Percentiles rank a stretch among this genome's conserved stretches.
These are phyloP conservation scores for Nowickia ferox DNA, from an alignment of 2,888 invertebrate genomes.

Conservation along the genomic window DNA sequence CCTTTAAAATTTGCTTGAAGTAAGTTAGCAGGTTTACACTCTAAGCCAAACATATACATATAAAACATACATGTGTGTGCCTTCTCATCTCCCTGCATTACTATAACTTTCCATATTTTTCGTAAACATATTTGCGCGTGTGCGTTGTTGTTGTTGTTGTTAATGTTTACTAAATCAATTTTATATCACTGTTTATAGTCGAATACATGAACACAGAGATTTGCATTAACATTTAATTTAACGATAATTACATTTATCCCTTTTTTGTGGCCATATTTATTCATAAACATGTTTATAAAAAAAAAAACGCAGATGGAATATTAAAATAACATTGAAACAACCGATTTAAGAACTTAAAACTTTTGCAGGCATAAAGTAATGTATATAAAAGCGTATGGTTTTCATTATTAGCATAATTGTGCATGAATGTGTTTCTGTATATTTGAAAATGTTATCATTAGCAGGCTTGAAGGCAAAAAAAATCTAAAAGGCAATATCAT, in stretches of 20 bases:
- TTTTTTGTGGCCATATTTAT: constrained; percentile 42
- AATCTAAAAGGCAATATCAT: background rate
- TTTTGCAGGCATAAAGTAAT: background rate
- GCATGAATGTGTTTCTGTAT: background rate
- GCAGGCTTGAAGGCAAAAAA: background rate
- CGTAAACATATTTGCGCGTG: background rate
- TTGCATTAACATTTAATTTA: constrained; percentile 67
- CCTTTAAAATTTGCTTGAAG: too few species aligned
- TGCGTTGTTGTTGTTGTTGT: background rate
- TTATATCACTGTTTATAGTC: constrained; percentile 32
- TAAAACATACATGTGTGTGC: background rate
- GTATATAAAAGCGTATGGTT: background rate
- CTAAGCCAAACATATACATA: too few species aligned
- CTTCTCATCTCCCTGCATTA: background rate
- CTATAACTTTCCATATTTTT: background rate
- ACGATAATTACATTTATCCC: constrained; percentile 68
- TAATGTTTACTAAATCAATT: constrained; percentile 9
- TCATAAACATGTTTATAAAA: constrained; percentile 41
- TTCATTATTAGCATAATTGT: constrained; percentile 1
- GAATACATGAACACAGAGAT: constrained; percentile 35
- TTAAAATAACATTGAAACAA: background rate
- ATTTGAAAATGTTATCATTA: background rate
- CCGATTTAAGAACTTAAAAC: background rate
- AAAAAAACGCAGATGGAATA: background rate
- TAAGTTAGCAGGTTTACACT: too few species aligned